phyloP scores from a whole-genome alignment of 1,140 invertebrate species.

The Ericerus pela region DNA sequence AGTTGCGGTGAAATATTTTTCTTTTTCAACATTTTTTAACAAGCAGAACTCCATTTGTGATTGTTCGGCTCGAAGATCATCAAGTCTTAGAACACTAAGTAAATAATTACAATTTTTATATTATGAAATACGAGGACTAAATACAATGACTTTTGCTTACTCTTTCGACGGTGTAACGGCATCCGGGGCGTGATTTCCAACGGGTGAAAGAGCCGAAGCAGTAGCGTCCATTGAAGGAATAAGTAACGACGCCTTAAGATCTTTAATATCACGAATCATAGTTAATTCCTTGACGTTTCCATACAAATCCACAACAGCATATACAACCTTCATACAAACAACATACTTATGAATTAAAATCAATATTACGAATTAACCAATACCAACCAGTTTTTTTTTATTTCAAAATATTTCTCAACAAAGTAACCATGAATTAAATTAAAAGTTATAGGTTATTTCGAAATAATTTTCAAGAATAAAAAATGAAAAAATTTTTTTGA shows the following conservation, averaged over 20 bases:
- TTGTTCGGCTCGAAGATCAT: background rate
- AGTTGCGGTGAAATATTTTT: background rate
- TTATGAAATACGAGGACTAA: background rate
- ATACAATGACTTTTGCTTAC: background rate
- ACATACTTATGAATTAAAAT: too few relatives aligned
- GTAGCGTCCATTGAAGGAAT: background rate
- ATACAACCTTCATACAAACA: conserved; percentile 43
- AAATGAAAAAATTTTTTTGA: too few relatives aligned
- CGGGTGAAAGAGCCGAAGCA: background rate
- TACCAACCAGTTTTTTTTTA: background rate
- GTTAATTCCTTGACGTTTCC: conserved; percentile 46
- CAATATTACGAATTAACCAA: background rate
- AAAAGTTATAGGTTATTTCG: too few relatives aligned
- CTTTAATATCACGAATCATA: conserved; percentile 36
- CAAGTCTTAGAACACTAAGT: background rate
- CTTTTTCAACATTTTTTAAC: background rate
- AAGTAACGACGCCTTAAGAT: conserved; percentile 31
- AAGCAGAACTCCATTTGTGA: background rate
- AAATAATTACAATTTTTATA: background rate
- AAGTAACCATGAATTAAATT: too few relatives aligned
- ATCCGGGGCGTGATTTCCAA: background rate
- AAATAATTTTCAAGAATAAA: too few relatives aligned
- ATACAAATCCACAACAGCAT: conserved; percentile 55
- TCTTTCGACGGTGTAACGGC: background rate
- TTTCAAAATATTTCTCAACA: background rate